Evolutionary conservation across 64 coral and sea anemone species (phyloP), one percentile per base, ranked within the genome.

Genomic region (Montipora capricornis): DNA sequence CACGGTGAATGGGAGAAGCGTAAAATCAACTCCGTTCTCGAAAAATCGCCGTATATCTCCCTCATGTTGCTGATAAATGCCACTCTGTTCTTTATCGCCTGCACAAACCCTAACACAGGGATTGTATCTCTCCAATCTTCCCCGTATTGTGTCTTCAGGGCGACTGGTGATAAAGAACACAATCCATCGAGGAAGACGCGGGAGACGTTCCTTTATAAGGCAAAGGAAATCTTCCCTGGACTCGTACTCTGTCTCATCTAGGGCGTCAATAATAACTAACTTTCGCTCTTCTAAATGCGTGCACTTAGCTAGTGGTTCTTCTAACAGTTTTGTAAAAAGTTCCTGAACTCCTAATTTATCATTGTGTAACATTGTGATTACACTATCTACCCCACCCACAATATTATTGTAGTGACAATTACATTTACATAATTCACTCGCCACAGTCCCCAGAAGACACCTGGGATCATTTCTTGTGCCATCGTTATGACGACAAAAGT

Each of bases 81-180:
- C 62, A 4, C 1, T 2, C 1, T 79, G 3, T 47, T 75, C 57
- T 0, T 15, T 11, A 8, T 68, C 48, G 20, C 87, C 87, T 44
- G 87, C 87, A 45, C 87, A 89, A 0, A 89, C 77, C 13, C 19
- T 89, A 4, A 89, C 14, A 17, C 87, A 89, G 0, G 87, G 87
- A 19, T 89, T 89, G 20, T 89, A 89, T 3, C 22, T 89, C 15
- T 74, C 44, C 50, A 89, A 46, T 16, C 4, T 60, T 10, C 0
- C 14, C 24, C 60, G 73, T 10, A 89, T 20, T 0, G 11, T 75
- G 5, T 77, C 70, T 50, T 89, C 87, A 1, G 87, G 87, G 17
- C 84, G 84, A 75, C 84, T 88, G 51, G 84, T 88, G 62, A 88
- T 88, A 44, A 88, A 88, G 10, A 88, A 88, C 19, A 88, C 0